These are phyloP conservation scores for Helicolenus hilgendorfi DNA, from an alignment of 2,797 vertebrate genomes.

Conservation along the genomic window DNA sequence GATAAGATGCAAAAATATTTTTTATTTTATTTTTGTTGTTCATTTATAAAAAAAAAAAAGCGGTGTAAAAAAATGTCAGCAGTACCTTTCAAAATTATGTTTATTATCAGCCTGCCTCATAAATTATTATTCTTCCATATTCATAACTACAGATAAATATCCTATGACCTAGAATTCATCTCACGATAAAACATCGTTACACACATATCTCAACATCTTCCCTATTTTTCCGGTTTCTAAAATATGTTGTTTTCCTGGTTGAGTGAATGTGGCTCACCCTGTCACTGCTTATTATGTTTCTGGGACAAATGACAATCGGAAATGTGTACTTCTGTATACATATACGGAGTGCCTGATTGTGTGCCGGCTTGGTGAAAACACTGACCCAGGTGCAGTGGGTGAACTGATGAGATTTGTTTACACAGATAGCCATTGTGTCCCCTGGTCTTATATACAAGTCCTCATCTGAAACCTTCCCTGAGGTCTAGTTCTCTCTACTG, in stretches of 20 bases:
- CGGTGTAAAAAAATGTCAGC: conserved; percentile 60
- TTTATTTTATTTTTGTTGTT: conserved; percentile 68
- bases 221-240: conserved; percentile 42
- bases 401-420: conserved; percentile 64
- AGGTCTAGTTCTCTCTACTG: conserved; percentile 58
- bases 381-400: conserved; percentile 57
- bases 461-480: conserved; percentile 58
- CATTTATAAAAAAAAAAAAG: conserved; percentile 59
- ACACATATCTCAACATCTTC: conserved; percentile 30
- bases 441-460: conserved; percentile 41
- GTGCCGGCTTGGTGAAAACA: conserved; percentile 28
- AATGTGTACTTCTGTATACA: conserved; percentile 37
- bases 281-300: conserved; percentile 70
- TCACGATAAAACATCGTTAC: conserved; percentile 57
- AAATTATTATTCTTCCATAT: conserved; percentile 76
- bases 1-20: conserved; percentile 75
- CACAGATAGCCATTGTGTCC: conserved; percentile 49
- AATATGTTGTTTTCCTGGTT: conserved; percentile 58
- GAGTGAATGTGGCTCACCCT: conserved; percentile 55
- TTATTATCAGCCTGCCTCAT: conserved; percentile 65
- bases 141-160: conserved; percentile 76
- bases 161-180: conserved; percentile 75
- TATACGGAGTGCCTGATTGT: conserved; percentile 21
- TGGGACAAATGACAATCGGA: conserved; percentile 54
- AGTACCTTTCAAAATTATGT: conserved; percentile 76